phyloP scores from a whole-genome alignment of 2,113 vertebrate genomes.

The Clupea harengus region DNA sequence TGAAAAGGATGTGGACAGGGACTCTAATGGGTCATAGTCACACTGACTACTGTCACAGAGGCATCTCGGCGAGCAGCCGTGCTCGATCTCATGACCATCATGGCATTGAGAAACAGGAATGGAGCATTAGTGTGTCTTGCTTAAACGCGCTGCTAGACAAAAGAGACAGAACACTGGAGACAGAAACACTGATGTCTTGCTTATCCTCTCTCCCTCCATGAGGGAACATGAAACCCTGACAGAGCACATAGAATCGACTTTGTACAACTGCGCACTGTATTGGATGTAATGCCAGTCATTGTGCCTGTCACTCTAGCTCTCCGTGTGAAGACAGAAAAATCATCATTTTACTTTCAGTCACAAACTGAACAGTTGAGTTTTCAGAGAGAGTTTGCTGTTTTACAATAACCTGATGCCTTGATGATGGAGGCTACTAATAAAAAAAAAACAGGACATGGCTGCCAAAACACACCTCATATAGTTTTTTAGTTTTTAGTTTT shows the following conservation, averaged over 20 bases:
- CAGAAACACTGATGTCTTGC: conserved; percentile 13
- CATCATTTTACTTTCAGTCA: background rate
- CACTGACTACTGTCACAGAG: background rate
- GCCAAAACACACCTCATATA: background rate
- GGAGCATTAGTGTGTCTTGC: conserved; percentile 31
- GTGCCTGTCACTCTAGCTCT: conserved; percentile 13
- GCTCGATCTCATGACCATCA: background rate
- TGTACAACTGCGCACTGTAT: conserved; percentile 30
- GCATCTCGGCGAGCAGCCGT: background rate
- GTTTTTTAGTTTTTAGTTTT: background rate
- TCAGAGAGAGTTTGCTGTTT: background rate
- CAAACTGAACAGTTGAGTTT: background rate
- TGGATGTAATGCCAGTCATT: conserved; percentile 4
- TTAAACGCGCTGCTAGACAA: conserved; percentile 27
- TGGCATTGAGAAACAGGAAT: conserved; percentile 11
- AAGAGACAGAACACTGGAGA: conserved; percentile 3
- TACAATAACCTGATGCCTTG: background rate
- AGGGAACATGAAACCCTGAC: conserved; percentile 29
- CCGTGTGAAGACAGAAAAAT: background rate
- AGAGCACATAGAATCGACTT: conserved; percentile 41
- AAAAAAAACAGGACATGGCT: background rate
- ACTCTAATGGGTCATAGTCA: conserved; percentile 26
- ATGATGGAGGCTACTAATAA: background rate
- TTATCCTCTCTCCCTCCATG: conserved; percentile 12
- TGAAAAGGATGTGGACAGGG: conserved; percentile 22